Conservation (phyloP, 2,888 invertebrate species). For the Caenorhabditis sp. region DNA sequence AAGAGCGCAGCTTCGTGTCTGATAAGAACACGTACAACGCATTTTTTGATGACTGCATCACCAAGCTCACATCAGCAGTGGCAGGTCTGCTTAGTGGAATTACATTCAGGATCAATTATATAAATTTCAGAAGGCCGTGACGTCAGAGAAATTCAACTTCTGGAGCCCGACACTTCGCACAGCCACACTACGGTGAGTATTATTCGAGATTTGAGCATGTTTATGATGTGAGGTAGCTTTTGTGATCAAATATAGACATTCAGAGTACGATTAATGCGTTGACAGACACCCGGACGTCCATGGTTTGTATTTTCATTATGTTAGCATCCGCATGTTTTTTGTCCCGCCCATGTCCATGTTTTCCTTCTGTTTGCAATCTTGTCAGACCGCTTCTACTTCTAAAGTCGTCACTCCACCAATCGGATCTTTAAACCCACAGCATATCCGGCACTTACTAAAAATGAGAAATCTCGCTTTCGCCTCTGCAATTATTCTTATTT, state of each 20-base stretch:
- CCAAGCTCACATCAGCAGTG: constrained; percentile 85
- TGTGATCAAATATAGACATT: constrained; percentile 34
- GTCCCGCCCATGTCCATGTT: constrained; percentile 7
- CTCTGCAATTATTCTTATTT: constrained; percentile 1
- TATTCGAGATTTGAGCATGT: not conserved
- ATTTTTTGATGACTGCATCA: constrained; percentile 97
- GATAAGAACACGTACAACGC: constrained; percentile 94
- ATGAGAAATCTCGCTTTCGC: not conserved
- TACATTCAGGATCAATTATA: no score
- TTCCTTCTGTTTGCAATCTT: constrained; percentile 4
- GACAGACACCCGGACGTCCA: constrained; percentile 29
- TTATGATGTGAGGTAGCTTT: constrained; percentile 33
- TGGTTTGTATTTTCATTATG: constrained; percentile 50
- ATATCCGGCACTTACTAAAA: constrained; percentile 6
- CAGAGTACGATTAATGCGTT: constrained; percentile 36
- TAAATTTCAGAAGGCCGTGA: constrained; percentile 64
- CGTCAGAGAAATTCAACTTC: constrained; percentile 46
- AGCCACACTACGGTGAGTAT: constrained; percentile 65
- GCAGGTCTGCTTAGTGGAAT: constrained; percentile 64
- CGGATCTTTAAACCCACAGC: not conserved
- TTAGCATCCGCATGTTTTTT: not conserved
- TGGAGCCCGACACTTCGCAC: constrained; percentile 63
- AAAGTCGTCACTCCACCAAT: not conserved
- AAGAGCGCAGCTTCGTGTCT: constrained; percentile 98
- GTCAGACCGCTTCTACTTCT: constrained; percentile 10